These are phyloP conservation scores for Dolichoris vasculosae DNA, from an alignment of 1,140 invertebrate species.

Conservation along the genomic window DNA sequence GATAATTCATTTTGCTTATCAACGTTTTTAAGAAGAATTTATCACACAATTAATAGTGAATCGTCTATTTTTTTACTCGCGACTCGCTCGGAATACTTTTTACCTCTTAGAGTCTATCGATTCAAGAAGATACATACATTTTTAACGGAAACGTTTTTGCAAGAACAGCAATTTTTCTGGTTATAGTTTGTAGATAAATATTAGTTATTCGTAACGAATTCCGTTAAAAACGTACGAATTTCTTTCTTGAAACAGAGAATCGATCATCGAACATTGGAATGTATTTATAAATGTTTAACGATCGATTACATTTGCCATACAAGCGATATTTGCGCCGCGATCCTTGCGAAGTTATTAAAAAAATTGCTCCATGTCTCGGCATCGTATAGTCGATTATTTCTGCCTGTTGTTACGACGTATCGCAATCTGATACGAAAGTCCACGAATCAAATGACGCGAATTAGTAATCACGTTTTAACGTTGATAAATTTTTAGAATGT, in stretches of 20 bases:
- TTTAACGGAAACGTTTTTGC: neutral
- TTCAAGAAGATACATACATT: neutral
- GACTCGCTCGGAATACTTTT: neutral
- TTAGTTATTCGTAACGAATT: neutral
- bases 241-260: neutral
- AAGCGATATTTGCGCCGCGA: neutral
- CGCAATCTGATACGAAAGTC: conserved; percentile 41
- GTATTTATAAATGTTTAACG: neutral
- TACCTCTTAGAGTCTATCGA: neutral
- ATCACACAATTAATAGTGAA: too few species aligned
- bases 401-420: conserved; percentile 61
- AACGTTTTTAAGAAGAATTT: too few species aligned
- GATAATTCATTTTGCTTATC: too few species aligned
- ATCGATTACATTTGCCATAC: conserved; percentile 2
- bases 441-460: conserved; percentile 39
- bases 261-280: conserved; percentile 2
- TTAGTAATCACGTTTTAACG: conserved; percentile 23
- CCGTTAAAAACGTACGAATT: neutral
- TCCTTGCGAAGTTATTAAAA: conserved; percentile 8
- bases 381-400: conserved; percentile 55
- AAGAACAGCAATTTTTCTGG: conserved; percentile 1
- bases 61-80: neutral
- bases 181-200: conserved; percentile 3
- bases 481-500: conserved; percentile 49
- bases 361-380: conserved; percentile 64